Percentiles rank a stretch among this genome's conserved stretches.
These are phyloP conservation scores for Manis pentadactyla DNA, from an alignment of 2,797 vertebrate genomes.

Conservation along the genomic window DNA sequence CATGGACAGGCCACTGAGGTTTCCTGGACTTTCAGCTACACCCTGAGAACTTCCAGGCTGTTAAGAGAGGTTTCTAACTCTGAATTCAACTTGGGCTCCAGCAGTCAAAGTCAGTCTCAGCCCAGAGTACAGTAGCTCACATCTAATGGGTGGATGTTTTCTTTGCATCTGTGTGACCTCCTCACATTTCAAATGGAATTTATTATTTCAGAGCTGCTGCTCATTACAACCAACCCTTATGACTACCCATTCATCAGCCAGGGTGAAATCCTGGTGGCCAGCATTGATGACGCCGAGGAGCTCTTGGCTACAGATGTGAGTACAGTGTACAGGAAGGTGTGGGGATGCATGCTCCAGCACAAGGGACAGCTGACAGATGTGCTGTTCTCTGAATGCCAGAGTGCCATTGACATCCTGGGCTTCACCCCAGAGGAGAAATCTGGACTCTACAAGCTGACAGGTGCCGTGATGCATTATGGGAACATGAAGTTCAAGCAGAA, in stretches of 20 bases:
- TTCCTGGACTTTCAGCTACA: neutral
- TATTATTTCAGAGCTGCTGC: conserved; percentile 82
- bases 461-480: conserved; percentile 91
- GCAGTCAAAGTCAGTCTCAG: neutral
- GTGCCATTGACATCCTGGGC: conserved; percentile 90
- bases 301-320: conserved; percentile 86
- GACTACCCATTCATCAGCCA: conserved; percentile 87
- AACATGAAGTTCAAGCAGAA: conserved; percentile 93
- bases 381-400: conserved; percentile 66
- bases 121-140: neutral
- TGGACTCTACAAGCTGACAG: conserved; percentile 90
- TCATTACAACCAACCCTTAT: conserved; percentile 86
- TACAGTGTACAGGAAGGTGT: neutral
- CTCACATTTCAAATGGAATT: neutral
- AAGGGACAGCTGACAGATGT: accelerated
- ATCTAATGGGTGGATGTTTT: neutral
- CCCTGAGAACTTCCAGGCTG: neutral
- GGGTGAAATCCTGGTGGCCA: conserved; percentile 86
- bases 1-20: neutral
- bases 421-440: conserved; percentile 90
- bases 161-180: neutral
- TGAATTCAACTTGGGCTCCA: neutral
- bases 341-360: too few relatives aligned
- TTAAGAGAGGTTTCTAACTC: neutral
- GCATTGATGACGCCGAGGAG: conserved; percentile 86